phyloP scores from a whole-genome alignment of 2,888 invertebrate species.

The Polylopha cassiicola region DNA sequence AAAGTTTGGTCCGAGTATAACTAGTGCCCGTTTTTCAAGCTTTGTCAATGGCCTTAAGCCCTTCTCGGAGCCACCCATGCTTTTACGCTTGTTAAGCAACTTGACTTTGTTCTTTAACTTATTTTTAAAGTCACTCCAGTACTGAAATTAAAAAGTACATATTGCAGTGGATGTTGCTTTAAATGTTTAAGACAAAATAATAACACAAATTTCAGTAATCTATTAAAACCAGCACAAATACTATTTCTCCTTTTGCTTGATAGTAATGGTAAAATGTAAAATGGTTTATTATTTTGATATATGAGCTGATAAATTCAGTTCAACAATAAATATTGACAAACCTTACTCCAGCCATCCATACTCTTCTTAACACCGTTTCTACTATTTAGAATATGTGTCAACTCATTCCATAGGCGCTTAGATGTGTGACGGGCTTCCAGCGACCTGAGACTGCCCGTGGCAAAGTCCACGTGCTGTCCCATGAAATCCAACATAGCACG shows the following conservation, averaged over 20 bases:
- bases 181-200: no score
- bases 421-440: conserved; percentile 51
- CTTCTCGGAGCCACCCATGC: conserved; percentile 31
- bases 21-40: conserved; percentile 48
- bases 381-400: conserved; percentile 45
- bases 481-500: conserved; percentile 56
- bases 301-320: background rate
- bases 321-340: conserved; percentile 29
- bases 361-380: conserved; percentile 45
- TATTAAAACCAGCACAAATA: no score
- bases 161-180: no score
- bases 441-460: conserved; percentile 45
- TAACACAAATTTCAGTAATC: no score
- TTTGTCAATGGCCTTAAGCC: conserved; percentile 44
- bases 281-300: no score
- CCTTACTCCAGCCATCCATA: conserved; percentile 58
- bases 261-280: no score
- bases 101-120: conserved; percentile 54
- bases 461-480: conserved; percentile 54
- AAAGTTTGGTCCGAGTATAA: conserved; percentile 52
- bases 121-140: conserved; percentile 63
- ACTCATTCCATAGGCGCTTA: conserved; percentile 50
- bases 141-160: conserved; percentile 37
- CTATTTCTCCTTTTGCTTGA: no score
- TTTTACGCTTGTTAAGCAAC: conserved; percentile 37